Conservation (phyloP, 2,797 vertebrate genomes). For the Anisognathus igniventris region DNA sequence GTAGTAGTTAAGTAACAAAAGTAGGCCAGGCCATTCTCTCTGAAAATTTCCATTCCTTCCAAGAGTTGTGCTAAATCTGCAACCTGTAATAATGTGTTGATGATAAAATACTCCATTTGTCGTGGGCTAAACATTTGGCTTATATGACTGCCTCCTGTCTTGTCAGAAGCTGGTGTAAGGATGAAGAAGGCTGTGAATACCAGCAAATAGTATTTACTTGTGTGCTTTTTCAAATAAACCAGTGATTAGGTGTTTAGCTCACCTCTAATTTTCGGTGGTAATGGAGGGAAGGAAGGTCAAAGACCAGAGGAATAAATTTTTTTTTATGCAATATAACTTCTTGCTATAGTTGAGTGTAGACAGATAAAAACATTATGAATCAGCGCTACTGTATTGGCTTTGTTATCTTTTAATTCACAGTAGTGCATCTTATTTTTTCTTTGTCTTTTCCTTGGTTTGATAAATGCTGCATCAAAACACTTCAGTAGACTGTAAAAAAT, state of each 20-base stretch:
- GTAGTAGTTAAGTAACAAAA: not conserved
- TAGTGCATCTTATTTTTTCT: not conserved
- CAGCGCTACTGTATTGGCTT: not conserved
- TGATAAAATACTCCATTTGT: not conserved
- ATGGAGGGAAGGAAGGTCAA: not conserved
- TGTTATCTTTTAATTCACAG: not conserved
- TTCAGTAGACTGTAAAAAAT: not conserved
- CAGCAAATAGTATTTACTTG: not conserved
- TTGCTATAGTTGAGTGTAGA: not conserved
- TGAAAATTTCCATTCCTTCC: not conserved
- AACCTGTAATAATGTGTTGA: not conserved
- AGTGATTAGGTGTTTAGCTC: not conserved
- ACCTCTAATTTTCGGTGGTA: not conserved
- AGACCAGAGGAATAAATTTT: not conserved
- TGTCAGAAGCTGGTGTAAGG: not conserved
- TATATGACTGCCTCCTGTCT: not conserved
- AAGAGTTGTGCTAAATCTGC: not conserved
- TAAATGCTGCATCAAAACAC: not conserved
- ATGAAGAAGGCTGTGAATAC: not conserved
- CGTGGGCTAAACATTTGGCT: not conserved
- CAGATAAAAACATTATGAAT: not conserved
- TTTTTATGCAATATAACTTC: not conserved
- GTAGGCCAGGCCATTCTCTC: not conserved
- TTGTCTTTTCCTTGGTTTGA: not conserved
- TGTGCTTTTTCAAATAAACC: not conserved